These are phyloP conservation scores for Noturus placidus DNA, from an alignment of 2,113 vertebrate species.

Conservation along the genomic window DNA sequence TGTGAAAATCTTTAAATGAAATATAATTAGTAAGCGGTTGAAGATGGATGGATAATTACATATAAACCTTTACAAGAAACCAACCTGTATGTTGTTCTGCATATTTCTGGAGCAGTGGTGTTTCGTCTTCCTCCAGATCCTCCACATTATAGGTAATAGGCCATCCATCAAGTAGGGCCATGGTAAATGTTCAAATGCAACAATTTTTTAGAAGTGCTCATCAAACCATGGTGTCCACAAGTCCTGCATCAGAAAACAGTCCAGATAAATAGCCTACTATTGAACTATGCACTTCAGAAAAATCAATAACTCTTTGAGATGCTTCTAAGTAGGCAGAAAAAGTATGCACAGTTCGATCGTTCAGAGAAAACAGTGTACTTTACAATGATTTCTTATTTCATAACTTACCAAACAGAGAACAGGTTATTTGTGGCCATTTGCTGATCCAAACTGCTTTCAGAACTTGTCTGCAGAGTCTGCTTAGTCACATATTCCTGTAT, in stretches of 20 bases:
- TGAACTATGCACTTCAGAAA: not conserved
- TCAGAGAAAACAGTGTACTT: not conserved
- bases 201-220: not conserved
- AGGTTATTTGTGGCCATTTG: not conserved
- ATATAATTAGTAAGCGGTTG: too few relatives aligned
- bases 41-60: too few relatives aligned
- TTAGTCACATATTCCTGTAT: not conserved
- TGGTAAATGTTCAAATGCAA: conserved; percentile 36
- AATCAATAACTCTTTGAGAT: not conserved
- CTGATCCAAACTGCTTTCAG: not conserved
- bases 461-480: not conserved
- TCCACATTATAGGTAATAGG: conserved; percentile 59
- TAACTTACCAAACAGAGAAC: not conserved
- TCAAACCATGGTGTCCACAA: conserved; percentile 13
- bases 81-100: conserved; percentile 35
- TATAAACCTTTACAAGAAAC: not conserved
- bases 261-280: not conserved
- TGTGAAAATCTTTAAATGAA: not conserved
- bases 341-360: not conserved
- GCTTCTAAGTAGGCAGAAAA: not conserved
- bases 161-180: conserved; percentile 57
- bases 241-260: conserved; percentile 28
- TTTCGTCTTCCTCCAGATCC: conserved; percentile 55
- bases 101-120: conserved; percentile 60
- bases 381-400: not conserved